A percentile compares a stretch with the other conserved stretches of the same genome.
Evolutionary conservation across 2,888 invertebrate species (phyloP).

Genomic region (Pelosia muscerda): DNA sequence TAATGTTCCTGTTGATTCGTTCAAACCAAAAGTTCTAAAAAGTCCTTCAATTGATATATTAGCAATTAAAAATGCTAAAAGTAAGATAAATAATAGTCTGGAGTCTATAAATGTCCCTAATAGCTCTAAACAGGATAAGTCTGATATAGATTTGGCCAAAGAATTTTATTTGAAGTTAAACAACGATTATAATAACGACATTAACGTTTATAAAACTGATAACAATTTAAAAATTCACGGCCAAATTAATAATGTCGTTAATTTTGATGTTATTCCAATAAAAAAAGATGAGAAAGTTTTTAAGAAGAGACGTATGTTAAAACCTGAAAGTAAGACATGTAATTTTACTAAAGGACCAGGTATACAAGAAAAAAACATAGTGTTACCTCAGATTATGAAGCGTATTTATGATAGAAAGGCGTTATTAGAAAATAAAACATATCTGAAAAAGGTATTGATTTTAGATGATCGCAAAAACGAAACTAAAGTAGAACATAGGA

Average conservation of each 20-base stretch:
- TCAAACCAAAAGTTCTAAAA: background rate
- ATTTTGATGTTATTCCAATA: conserved; percentile 35
- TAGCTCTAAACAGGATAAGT: background rate
- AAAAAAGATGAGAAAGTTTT: conserved; percentile 55
- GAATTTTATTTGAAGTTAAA: background rate
- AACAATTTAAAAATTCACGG: background rate
- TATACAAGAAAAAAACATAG: conserved; percentile 56
- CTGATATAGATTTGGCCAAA: background rate
- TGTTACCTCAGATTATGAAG: conserved; percentile 58
- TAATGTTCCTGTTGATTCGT: background rate
- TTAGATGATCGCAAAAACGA: conserved; percentile 25
- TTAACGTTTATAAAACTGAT: background rate
- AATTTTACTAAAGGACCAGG: conserved; percentile 58
- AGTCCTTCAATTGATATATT: conserved; percentile 5
- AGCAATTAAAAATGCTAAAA: background rate
- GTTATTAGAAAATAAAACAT: conserved; percentile 21
- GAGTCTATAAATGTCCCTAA: background rate
- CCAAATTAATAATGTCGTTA: background rate
- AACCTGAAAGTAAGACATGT: conserved; percentile 41
- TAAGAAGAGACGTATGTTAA: conserved; percentile 44
- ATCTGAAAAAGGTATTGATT: conserved; percentile 21
- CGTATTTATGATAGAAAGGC: conserved; percentile 45
- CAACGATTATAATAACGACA: background rate
- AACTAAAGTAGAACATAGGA: background rate
- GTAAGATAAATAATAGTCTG: background rate